Base-by-base conservation (phyloP, 2,797 vertebrate genomes). In the Sebastes taczanowskii region DNA sequence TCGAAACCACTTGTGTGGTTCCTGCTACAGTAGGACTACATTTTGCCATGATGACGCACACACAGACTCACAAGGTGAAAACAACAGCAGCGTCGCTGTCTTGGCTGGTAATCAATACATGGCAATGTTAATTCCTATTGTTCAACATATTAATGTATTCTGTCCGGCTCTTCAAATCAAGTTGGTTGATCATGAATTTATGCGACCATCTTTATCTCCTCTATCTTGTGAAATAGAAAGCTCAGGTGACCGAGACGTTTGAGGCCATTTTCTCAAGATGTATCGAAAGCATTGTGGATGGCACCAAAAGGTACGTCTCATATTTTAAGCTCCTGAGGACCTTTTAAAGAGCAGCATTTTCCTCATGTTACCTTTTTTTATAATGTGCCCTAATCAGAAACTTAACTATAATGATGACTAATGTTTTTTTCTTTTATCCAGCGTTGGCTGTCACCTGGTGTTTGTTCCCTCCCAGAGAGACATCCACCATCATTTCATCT, bases 391-490 rank as follows among this genome's bases (percentile, higher is more conserved):
- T 2, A 7, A 49, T 60, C 3, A 52, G 25, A 65, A 27, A 59
- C 18, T 0, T 30, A 0, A 3, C 35, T n/a, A n/a, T 53, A 14
- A 23, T 1, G 5, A 67, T 10, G 3, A 1, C 3, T 25, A 1
- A 0, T 73, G 2, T 67, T 81, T 60, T 60, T 61, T 78, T 35
- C 23, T 80, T 42, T 34, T 46, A 5, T 11, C 0, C 83, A 98
- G 98, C n/a, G 94, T 96, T 0, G 96, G 96, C 65, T 97, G 96
- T 7, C 96, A 81, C 23, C 91, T 99, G n/a, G 95, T 99, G 59
- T 95, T 98, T 4, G 95, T 97, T 11, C 98, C 98, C 0, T 98
- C 98, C 0, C 90, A 96, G 87, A 95, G 23, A 23, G 23, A 23
- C 23, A 23, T 23, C 23, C 23, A 23, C 23, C 23, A 23, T 23